A percentile compares a stretch with the other conserved stretches of the same genome.
phyloP scores from a whole-genome alignment of 2,797 vertebrate species.

The Phrynocephalus vlangalii region DNA sequence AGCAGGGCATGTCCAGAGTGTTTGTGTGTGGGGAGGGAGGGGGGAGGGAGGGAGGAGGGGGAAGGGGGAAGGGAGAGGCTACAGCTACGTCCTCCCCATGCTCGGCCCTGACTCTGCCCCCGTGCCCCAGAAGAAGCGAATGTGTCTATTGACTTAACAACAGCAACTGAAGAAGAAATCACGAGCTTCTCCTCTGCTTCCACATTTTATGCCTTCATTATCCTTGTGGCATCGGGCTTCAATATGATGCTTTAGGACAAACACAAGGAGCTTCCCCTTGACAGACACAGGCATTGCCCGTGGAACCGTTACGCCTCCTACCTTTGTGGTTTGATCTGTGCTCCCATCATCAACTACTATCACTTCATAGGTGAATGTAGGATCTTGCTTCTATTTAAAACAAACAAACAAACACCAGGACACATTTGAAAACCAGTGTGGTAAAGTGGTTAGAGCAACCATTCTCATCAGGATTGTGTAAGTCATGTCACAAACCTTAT shows the following conservation, averaged over 20 bases:
- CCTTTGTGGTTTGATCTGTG: constrained; percentile 93
- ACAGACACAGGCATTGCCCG: neutral
- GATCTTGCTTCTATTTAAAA: constrained; percentile 82
- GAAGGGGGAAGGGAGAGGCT: neutral
- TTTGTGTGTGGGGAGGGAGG: constrained; percentile 75
- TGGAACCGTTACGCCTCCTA: constrained; percentile 60
- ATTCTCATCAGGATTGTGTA: too few species aligned
- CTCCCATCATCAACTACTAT: constrained; percentile 97
- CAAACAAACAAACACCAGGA: constrained; percentile 51
- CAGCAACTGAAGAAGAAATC: neutral
- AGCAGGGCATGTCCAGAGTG: constrained; percentile 77
- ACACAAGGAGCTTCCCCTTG: neutral
- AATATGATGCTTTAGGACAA: neutral
- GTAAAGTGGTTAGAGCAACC: neutral
- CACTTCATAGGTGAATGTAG: constrained; percentile 92
- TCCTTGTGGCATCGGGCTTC: neutral
- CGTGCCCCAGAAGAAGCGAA: constrained; percentile 94
- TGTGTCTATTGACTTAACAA: constrained; percentile 96
- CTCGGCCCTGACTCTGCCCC: constrained; percentile 85
- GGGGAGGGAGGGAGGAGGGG: constrained; percentile 64
- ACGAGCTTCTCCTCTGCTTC: neutral
- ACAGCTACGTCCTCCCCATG: constrained; percentile 76
- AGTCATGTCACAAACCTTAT: too few species aligned
- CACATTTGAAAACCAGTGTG: neutral
- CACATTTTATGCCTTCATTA: neutral